A percentile compares a stretch with the other conserved stretches of the same genome.
Conservation (phyloP, 2,888 invertebrate species). For the Apomyelois bistriatella region DNA sequence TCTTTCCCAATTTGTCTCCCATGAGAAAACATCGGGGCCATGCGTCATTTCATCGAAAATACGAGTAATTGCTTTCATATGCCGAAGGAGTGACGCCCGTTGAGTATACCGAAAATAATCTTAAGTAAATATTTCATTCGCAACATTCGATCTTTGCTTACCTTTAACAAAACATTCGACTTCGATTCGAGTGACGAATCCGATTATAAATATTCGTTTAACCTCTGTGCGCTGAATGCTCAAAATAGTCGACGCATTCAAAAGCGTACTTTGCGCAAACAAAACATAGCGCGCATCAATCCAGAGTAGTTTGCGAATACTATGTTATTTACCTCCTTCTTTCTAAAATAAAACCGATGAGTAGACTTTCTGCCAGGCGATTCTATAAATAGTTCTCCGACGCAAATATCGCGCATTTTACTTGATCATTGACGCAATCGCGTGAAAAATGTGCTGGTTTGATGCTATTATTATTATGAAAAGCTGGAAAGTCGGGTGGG, state of each 20-base stretch:
- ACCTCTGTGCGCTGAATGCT: slow-evolving; percentile 37
- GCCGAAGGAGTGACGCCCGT: slow-evolving; percentile 61
- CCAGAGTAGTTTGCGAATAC: slow-evolving; percentile 54
- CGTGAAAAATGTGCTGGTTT: slow-evolving; percentile 69
- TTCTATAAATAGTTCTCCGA: slow-evolving; percentile 68
- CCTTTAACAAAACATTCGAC: slow-evolving; percentile 62
- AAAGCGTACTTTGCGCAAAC: slow-evolving; percentile 49
- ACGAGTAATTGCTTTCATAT: slow-evolving; percentile 66
- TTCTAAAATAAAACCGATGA: slow-evolving; percentile 71
- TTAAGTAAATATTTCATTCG: slow-evolving; percentile 63
- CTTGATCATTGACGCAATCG: slow-evolving; percentile 74
- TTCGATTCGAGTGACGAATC: slow-evolving; percentile 60
- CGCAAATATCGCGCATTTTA: slow-evolving; percentile 72
- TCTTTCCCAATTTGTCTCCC: slow-evolving; percentile 38
- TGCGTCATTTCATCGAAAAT: slow-evolving; percentile 66
- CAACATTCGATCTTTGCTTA: slow-evolving; percentile 57
- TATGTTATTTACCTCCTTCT: slow-evolving; percentile 72
- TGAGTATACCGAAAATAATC: slow-evolving; percentile 61
- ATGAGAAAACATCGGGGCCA: slow-evolving; percentile 54
- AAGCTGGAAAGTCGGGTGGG: slow-evolving; percentile 59
- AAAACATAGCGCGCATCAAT: slow-evolving; percentile 54
- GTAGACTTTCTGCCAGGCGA: slow-evolving; percentile 67
- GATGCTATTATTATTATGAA: slow-evolving; percentile 48
- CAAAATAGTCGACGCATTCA: slow-evolving; percentile 53
- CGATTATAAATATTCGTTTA: slow-evolving; percentile 66